Evolutionary conservation across 2,797 vertebrate genomes (phyloP).

Genomic region (Macropodus opercularis): DNA sequence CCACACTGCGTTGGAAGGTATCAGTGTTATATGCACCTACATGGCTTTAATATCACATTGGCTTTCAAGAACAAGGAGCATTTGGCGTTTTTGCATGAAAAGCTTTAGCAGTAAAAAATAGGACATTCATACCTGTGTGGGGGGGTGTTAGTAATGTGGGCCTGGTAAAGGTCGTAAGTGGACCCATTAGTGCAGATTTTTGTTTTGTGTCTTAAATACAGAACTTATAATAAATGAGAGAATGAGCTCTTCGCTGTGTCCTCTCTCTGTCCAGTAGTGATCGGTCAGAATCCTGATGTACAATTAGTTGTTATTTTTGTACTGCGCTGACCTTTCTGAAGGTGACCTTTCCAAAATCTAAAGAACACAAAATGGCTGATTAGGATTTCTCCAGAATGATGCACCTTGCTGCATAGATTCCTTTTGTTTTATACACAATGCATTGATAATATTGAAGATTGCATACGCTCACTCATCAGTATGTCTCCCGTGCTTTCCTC

Average conservation of each 20-base stretch:
- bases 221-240: neutral
- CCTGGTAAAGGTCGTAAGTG: neutral
- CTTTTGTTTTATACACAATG: neutral
- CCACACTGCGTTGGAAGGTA: fast-evolving
- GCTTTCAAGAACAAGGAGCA: conserved; percentile 23
- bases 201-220: conserved; percentile 3
- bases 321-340: conserved; percentile 18
- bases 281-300: neutral
- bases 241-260: neutral
- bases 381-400: neutral
- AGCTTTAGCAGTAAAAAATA: neutral
- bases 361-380: neutral
- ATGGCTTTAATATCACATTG: conserved; percentile 14
- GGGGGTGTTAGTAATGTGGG: neutral
- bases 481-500: too few species aligned
- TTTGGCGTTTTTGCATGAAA: conserved; percentile 7
- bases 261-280: neutral
- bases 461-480: neutral
- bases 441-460: neutral
- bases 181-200: neutral
- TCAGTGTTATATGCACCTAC: neutral
- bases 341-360: conserved; percentile 14
- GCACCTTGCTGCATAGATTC: neutral
- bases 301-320: conserved; percentile 6
- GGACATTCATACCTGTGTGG: neutral